These are phyloP conservation scores for Slavum lentiscoides DNA, from an alignment of 2,888 invertebrate species.

Conservation along the genomic window DNA sequence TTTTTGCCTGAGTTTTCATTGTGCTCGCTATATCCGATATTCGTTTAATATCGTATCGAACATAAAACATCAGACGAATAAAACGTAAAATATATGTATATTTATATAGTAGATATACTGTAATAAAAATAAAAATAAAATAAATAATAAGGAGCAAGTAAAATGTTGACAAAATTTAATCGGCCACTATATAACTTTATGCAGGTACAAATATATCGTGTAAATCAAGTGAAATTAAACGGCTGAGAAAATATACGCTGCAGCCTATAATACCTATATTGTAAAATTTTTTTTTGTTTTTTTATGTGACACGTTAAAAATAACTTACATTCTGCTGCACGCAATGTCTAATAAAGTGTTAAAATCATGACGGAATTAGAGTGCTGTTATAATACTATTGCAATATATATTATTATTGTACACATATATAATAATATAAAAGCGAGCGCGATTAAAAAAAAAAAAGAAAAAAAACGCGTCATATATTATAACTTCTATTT, in stretches of 20 bases:
- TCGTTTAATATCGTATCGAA: too few species aligned
- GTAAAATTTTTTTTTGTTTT: not conserved
- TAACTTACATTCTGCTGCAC: slow-evolving; percentile 8
- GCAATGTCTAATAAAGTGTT: slow-evolving; percentile 11
- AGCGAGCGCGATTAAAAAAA: not conserved
- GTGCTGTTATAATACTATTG: not conserved
- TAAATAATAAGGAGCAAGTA: too few species aligned
- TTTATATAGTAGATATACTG: too few species aligned
- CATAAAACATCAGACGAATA: too few species aligned
- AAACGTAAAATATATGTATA: too few species aligned
- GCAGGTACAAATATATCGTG: not conserved
- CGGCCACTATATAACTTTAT: not conserved
- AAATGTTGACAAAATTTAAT: not conserved
- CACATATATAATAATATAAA: not conserved
- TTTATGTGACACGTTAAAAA: slow-evolving; percentile 10
- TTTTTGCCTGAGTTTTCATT: too few species aligned
- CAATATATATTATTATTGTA: not conserved
- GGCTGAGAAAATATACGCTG: not conserved
- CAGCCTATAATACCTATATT: not conserved
- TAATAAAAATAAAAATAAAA: too few species aligned
- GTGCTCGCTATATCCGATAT: too few species aligned
- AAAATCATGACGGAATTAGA: slow-evolving; percentile 26
- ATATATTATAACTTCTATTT: not conserved
- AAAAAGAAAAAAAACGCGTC: not conserved
- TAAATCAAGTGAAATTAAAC: slow-evolving; percentile 9